Base-by-base conservation (phyloP, 2,888 invertebrate genomes). In the Notodonta dromedarius region DNA sequence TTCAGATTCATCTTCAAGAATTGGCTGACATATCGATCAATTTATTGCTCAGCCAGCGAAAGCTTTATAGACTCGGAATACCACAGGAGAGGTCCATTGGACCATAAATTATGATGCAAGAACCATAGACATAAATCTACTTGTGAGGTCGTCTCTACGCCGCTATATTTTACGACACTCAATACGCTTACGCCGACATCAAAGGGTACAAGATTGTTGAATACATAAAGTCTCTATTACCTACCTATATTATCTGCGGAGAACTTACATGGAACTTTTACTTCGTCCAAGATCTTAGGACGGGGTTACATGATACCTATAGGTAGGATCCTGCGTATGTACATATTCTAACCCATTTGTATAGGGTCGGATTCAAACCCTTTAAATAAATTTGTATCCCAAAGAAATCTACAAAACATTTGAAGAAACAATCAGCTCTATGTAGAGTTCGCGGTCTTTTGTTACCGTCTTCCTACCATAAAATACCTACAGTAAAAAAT, bases 111-210 rank as follows among this genome's bases (percentile, higher is more conserved):
- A 54, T 48, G 32, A 39, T 16, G 55, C 14, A 42, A 51, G 16
- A 50, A 50, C n/a, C 40, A 39, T 59, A 12, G 13, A 14, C 63
- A 53, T 70, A 70, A 70, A 67, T 73, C 64, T 57, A 58, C 5
- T 66, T 58, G 71, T 67, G 73, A 66, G 73, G 73, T 61, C 73
- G 44, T 11, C 11, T 42, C 32, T 48, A 32, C 53, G 54, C 53
- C 54, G 62, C 53, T 60, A 74, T 71, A 71, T 69, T 71, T 73
- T 62, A 73, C 61, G 76, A 65, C 60, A 35, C 14, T 58, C 13
- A 56, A 60, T 73, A 65, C 73, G 64, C 73, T 67, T 56, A 58
- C 63, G 56, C 57, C 59, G 63, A 69, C 65, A 64, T 66, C 64
- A 68, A 67, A 61, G 66, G 52, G 67, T 63, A 68, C 70, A 68